Base-by-base conservation (phyloP, 2,888 invertebrate genomes). In the Odiellus spinosus region DNA sequence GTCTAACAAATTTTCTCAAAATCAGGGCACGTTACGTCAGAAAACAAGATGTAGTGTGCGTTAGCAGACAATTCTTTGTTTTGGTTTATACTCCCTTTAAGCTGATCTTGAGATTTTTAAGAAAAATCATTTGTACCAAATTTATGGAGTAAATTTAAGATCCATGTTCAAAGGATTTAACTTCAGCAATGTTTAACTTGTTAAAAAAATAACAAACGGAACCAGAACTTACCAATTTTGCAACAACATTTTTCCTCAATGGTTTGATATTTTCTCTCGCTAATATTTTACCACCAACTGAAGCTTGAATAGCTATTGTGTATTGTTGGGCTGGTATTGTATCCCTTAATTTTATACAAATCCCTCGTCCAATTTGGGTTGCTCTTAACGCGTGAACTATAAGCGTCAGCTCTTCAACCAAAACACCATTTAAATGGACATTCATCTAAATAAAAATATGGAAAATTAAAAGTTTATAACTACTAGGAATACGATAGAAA, bases 221-320 rank as follows among this genome's bases (percentile, higher is more conserved):
- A n/a, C n/a, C n/a, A n/a, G n/a, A n/a, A 65, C 76, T 73, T 72
- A 90, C 88, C 72, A 90, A 70, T 75, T 91, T 93, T 1, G 85
- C 83, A 1, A 86, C 82, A 1, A 95, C 91, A 70, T 95, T 90
- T 69, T 95, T 95, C 57, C 84, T 75, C 57, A 77, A 82, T 0
- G 93, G 76, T 63, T 83, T 84, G 33, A 95, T 70, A 45, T 79
- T 85, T 69, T 88, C 87, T 56, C 91, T 74, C 0, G 86, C 83
- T 11, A 85, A 63, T 1, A 93, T 73, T 70, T 83, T 85, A 14
- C 76, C 75, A 11, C 78, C 78, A 0, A 83, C 77, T 18, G 75
- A 72, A 1, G 85, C 90, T 73, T 95, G 93, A 51, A 95, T 78
- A 2, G 81, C 78, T 52, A 95, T 78, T 70, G 58, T 57, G 55